These are phyloP conservation scores for Meandrusa payeni DNA, from an alignment of 2,888 invertebrate species.

Conservation along the genomic window DNA sequence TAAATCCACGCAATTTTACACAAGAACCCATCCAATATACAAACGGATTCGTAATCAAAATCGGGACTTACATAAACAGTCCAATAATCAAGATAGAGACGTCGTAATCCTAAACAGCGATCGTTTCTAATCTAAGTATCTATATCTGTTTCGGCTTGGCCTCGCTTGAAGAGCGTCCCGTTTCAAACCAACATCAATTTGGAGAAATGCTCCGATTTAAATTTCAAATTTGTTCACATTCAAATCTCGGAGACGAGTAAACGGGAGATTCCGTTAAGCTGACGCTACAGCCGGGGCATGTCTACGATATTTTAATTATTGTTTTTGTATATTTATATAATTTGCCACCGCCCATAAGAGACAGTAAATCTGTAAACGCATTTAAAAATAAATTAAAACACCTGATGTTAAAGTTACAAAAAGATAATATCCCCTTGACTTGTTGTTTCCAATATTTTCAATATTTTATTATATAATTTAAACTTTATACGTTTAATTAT, in stretches of 20 bases:
- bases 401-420: too few species aligned
- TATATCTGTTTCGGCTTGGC: slow-evolving; percentile 31
- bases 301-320: too few species aligned
- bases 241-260: slow-evolving; percentile 24
- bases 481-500: too few species aligned
- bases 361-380: too few species aligned
- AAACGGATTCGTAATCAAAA: slow-evolving; percentile 27
- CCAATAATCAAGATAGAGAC: slow-evolving; percentile 26
- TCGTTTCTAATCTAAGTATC: slow-evolving; percentile 30
- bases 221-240: slow-evolving; percentile 43
- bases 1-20: slow-evolving; percentile 21
- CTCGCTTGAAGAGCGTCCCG: slow-evolving; percentile 21
- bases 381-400: too few species aligned
- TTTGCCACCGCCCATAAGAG: too few species aligned
- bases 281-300: slow-evolving; percentile 9
- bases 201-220: slow-evolving; percentile 40
- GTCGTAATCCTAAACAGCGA: slow-evolving; percentile 33
- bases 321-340: too few species aligned
- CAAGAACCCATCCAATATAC: slow-evolving; percentile 30
- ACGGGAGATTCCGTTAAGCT: slow-evolving; percentile 13
- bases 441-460: too few species aligned
- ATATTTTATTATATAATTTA: too few species aligned
- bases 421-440: too few species aligned
- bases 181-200: slow-evolving; percentile 36
- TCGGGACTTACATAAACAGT: slow-evolving; percentile 18